Percentiles rank a stretch among this genome's conserved stretches.
These are phyloP conservation scores for Lepus americanus DNA, from an alignment of 2,113 vertebrate genomes.

Conservation along the genomic window DNA sequence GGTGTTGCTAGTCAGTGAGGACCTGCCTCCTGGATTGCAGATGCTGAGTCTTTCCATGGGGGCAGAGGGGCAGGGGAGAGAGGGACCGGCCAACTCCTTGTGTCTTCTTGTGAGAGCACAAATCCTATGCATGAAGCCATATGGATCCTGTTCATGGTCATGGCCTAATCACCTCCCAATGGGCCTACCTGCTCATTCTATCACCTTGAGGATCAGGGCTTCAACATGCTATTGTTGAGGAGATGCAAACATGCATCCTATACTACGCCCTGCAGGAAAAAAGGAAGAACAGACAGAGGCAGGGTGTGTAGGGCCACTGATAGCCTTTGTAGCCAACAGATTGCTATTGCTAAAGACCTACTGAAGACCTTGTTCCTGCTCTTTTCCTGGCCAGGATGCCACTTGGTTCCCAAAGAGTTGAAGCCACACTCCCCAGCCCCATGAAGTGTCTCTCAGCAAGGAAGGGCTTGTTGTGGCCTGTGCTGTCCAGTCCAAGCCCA, in stretches of 20 bases:
- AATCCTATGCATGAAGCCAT: not conserved
- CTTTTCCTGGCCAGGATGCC: not conserved
- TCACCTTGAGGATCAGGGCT: not conserved
- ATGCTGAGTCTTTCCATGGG: not conserved
- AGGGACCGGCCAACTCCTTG: not conserved
- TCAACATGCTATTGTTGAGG: not conserved
- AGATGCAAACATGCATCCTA: not conserved
- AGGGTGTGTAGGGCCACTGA: not conserved
- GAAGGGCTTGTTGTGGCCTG: not conserved
- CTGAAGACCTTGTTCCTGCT: not conserved
- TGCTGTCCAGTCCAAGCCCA: not conserved
- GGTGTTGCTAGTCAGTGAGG: not conserved
- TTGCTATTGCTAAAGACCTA: not conserved
- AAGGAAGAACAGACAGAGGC: not conserved
- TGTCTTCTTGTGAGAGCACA: not conserved
- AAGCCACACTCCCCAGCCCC: not conserved
- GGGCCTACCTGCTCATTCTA: not conserved
- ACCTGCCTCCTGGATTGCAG: not conserved
- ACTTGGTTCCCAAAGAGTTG: not conserved
- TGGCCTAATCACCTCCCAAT: not conserved
- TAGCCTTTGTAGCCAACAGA: not conserved
- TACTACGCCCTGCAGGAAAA: not conserved
- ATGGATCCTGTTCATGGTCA: too few species aligned
- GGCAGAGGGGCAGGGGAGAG: too few species aligned
- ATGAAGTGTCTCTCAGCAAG: not conserved